A percentile compares a stretch with the other conserved stretches of the same genome.
These are phyloP conservation scores for Onychostruthus taczanowskii DNA, from an alignment of 2,113 vertebrate species.

Conservation along the genomic window DNA sequence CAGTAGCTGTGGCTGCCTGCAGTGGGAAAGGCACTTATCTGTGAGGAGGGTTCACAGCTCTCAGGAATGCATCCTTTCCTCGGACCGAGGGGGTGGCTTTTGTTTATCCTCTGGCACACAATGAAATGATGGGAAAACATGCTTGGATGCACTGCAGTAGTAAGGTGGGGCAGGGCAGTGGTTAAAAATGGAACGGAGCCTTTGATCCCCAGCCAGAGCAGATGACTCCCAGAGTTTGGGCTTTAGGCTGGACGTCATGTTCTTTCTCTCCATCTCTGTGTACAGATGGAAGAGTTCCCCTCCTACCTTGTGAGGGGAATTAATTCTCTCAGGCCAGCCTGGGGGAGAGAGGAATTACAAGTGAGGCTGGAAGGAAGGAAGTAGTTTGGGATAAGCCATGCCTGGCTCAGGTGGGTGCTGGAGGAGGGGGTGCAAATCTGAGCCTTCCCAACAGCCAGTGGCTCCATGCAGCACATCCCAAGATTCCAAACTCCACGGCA, in stretches of 20 bases:
- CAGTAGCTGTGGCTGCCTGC: constrained; percentile 43
- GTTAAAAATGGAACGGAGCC: constrained; percentile 76
- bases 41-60: constrained; percentile 37
- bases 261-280: constrained; percentile 40
- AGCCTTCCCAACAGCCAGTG: neutral
- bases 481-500: neutral
- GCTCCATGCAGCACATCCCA: neutral
- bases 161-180: constrained; percentile 71
- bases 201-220: constrained; percentile 78
- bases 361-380: neutral
- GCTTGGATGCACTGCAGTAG: constrained; percentile 64
- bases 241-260: constrained; percentile 46
- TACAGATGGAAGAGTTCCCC: constrained; percentile 19
- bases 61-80: constrained; percentile 73
- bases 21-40: constrained; percentile 73
- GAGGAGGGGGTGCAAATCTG: rapidly evolving
- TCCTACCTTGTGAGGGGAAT: neutral
- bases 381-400: neutral
- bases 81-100: constrained; percentile 67
- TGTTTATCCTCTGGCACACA: constrained; percentile 83
- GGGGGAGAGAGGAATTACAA: neutral
- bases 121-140: constrained; percentile 78
- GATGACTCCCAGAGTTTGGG: constrained; percentile 58
- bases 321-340: neutral
- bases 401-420: neutral